These are phyloP conservation scores for Platichthys flesus DNA, from an alignment of 2,113 vertebrate genomes.

Conservation along the genomic window DNA sequence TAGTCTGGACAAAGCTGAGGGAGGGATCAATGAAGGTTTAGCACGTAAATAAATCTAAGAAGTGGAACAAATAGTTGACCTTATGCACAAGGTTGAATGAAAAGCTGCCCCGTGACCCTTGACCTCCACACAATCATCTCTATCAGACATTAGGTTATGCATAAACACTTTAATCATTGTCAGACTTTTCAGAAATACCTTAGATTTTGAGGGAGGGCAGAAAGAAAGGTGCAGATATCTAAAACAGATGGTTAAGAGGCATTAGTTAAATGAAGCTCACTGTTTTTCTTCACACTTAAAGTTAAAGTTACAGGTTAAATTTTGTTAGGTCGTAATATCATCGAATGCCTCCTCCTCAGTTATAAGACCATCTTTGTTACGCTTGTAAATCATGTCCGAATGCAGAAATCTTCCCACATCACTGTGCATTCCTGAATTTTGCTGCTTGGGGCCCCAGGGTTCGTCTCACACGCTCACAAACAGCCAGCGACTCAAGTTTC, in stretches of 20 bases:
- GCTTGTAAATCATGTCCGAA: constrained; percentile 50
- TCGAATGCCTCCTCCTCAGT: not conserved
- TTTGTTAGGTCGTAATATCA: not conserved
- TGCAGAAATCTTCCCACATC: constrained; percentile 46
- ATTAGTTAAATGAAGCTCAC: not conserved
- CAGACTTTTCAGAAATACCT: too few species aligned
- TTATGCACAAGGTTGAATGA: not conserved
- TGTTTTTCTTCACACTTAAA: not conserved
- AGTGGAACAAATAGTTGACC: not conserved
- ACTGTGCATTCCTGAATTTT: constrained; percentile 59
- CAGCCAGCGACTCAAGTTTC: constrained; percentile 14
- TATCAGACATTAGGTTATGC: too few species aligned
- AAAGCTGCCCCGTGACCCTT: too few species aligned
- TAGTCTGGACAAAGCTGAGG: not conserved
- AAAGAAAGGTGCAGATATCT: not conserved
- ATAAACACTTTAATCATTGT: too few species aligned
- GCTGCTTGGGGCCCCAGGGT: constrained; percentile 48
- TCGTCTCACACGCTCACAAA: constrained; percentile 29
- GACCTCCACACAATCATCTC: too few species aligned
- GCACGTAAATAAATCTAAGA: not conserved
- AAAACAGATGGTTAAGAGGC: constrained; percentile 29
- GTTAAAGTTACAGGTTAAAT: not conserved
- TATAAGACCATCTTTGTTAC: constrained; percentile 17
- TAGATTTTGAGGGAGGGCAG: not conserved
- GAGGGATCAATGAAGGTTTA: not conserved